These are phyloP conservation scores for Eremobia ochroleuca DNA, from an alignment of 2,888 invertebrate genomes.

Conservation along the genomic window DNA sequence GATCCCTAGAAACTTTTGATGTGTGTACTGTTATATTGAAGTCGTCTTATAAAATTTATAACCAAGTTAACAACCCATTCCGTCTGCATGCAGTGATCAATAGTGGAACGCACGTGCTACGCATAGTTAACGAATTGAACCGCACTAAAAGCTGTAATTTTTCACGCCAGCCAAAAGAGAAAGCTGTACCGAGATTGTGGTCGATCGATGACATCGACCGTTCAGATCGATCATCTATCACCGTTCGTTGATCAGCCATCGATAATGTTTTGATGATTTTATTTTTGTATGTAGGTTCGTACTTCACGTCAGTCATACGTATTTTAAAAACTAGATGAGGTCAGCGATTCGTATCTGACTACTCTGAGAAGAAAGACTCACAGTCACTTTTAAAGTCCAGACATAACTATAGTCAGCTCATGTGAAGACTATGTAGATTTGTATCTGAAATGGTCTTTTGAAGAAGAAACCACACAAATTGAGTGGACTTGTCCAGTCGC, in stretches of 20 bases:
- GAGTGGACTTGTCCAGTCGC: neutral
- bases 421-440: neutral
- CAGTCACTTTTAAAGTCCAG: neutral
- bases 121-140: constrained; percentile 20
- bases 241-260: neutral
- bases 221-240: neutral
- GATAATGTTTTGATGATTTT: neutral
- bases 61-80: constrained; percentile 13
- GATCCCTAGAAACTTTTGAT: no score
- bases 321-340: neutral
- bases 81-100: constrained; percentile 5
- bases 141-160: constrained; percentile 45
- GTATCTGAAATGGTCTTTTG: neutral
- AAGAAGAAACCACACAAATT: neutral
- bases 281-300: neutral
- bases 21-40: neutral
- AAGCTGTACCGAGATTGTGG: constrained; percentile 4
- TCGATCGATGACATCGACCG: constrained; percentile 1
- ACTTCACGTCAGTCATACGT: neutral
- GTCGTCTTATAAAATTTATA: neutral
- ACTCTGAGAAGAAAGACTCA: neutral
- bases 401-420: neutral
- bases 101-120: constrained; percentile 23
- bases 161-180: constrained; percentile 27
- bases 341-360: neutral